Base-by-base conservation (phyloP, 2,888 invertebrate genomes). In the Eumacrocentrus americanus region DNA sequence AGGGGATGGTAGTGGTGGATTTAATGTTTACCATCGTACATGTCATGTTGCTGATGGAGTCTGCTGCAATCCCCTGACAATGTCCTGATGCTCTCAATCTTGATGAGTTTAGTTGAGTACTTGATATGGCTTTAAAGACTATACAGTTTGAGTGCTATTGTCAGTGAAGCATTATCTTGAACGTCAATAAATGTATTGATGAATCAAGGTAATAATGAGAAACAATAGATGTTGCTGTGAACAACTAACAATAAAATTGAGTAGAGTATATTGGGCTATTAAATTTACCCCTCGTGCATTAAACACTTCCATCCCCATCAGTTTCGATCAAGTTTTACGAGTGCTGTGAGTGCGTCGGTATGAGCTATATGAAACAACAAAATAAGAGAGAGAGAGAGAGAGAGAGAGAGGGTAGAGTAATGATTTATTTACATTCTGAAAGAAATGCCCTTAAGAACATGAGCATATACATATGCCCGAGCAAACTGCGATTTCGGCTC, bases 251-350 rank as follows among this genome's bases (percentile, higher is more conserved):
- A 29, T 29, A 29, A 29, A 29, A 29, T 29, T 29, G 29, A 29
- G 29, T 29, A 29, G n/a, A n/a, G n/a, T n/a, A n/a, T n/a, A n/a
- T n/a, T 44, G 22, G 44, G 44, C 44, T 18, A 22, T 44, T n/a
- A 44, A 44, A 44, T 44, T 44, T 44, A 22, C 44, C n/a, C 20
- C 18, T 44, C n/a, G 22, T 44, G 44, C 20, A 22, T 44, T 22
- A 6, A 44, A 44, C 44, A 44, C 44, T n/a, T 44, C 22, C 11
- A 54, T 23, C 12, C 42, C 4, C 29, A 12, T 29, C 44, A 22
- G 44, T 4, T 44, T 44, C 58, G 56, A 61, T 61, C 61, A 47
- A 56, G 58, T 61, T 63, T 63, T 61, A 61, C 58, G 61, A 63
- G 60, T 18, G 18, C 46, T n/a, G n/a, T n/a, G n/a, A n/a, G n/a